Evolutionary conservation across 2,113 vertebrate species (phyloP).

Genomic region (Neomonachus schauinslandi): DNA sequence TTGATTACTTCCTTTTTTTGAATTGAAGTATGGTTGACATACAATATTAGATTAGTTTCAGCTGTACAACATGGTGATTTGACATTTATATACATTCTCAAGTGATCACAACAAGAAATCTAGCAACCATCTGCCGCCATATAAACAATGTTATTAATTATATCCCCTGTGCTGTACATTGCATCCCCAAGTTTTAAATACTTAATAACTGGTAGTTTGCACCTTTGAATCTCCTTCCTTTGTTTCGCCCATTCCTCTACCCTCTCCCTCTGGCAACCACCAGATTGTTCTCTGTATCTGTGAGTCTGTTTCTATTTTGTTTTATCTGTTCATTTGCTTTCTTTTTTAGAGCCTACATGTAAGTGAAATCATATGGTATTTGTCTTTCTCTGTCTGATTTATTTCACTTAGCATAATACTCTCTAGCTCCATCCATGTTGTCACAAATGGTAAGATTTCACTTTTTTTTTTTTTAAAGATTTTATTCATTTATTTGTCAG

Average conservation of each 20-base stretch:
- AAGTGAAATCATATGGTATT: not conserved
- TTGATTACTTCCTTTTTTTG: not conserved
- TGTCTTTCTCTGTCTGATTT: not conserved
- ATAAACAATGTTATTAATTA: not conserved
- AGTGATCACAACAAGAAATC: not conserved
- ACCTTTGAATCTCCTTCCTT: not conserved
- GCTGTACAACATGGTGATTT: not conserved
- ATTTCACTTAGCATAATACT: not conserved
- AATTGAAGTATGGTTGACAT: not conserved
- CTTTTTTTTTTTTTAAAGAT: not conserved
- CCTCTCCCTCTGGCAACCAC: not conserved
- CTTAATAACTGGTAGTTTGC: not conserved
- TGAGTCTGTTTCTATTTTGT: not conserved
- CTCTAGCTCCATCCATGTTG: not conserved
- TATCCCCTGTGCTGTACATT: not conserved
- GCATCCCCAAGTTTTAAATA: not conserved
- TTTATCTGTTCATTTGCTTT: not conserved
- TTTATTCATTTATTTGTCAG: too few species aligned
- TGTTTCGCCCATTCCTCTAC: not conserved
- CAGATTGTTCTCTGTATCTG: not conserved
- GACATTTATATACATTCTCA: not conserved
- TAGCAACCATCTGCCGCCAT: not conserved
- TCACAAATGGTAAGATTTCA: not conserved
- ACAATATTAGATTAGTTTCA: not conserved
- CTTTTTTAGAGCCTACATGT: not conserved